These are phyloP conservation scores for Actinostola sp. DNA, from an alignment of 92 coral and sea anemone genomes.

Conservation along the genomic window DNA sequence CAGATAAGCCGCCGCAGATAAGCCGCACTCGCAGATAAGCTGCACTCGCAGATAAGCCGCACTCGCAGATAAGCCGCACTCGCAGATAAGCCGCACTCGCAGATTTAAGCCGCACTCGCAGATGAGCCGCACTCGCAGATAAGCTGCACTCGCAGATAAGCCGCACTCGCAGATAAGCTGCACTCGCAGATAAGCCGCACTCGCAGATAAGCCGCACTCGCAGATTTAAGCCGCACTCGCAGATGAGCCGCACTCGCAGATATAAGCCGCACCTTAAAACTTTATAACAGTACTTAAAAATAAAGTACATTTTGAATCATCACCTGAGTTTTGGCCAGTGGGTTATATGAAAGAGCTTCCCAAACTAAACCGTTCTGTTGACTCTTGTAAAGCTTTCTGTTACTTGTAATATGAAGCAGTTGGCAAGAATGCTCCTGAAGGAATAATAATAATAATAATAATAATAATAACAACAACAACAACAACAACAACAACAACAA, in stretches of 20 bases:
- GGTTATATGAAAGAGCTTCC: slow-evolving; percentile 40
- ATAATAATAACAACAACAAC: neutral
- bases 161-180: too few species aligned
- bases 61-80: neutral
- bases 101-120: too few species aligned
- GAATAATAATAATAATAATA: neutral
- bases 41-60: too few species aligned
- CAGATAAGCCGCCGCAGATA: neutral
- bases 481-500: neutral
- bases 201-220: neutral
- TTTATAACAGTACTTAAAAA: neutral
- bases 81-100: neutral
- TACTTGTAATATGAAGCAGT: slow-evolving; percentile 44
- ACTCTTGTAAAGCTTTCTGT: slow-evolving; percentile 32
- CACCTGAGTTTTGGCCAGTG: slow-evolving; percentile 45
- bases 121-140: neutral
- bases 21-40: neutral
- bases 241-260: neutral
- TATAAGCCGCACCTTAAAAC: neutral
- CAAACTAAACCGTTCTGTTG: slow-evolving; percentile 58
- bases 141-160: neutral
- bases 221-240: neutral
- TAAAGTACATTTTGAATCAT: neutral
- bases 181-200: neutral
- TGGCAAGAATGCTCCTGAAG: neutral